Conservation (phyloP, 2,888 invertebrate genomes). For the Hetaerina titia region DNA sequence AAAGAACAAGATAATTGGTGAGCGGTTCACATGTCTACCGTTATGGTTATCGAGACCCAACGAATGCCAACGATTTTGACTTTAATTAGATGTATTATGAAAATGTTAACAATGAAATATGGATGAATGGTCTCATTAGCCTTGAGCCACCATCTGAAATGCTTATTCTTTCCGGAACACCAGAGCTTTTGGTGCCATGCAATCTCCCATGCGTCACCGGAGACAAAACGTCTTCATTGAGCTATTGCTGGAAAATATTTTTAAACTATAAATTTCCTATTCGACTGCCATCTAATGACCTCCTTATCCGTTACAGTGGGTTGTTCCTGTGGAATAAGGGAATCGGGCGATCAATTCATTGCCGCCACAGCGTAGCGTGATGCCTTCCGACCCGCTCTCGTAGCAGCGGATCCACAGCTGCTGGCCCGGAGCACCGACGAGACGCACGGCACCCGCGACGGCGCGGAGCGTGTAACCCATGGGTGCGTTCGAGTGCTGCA, state of each 20-base stretch:
- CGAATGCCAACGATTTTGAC: no score
- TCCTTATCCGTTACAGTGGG: background rate
- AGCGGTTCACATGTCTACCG: no score
- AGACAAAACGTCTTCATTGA: background rate
- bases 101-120: no score
- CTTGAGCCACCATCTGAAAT: background rate
- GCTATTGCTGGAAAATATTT: background rate
- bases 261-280: background rate
- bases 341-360: background rate
- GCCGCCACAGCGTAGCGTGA: background rate
- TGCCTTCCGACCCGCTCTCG: slow-evolving; percentile 5
- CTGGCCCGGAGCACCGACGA: background rate
- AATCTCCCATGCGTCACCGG: background rate
- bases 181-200: background rate
- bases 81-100: no score
- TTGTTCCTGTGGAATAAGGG: background rate
- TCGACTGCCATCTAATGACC: background rate
- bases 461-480: background rate
- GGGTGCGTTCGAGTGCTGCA: background rate
- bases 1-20: no score
- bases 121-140: no score
- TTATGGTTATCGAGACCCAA: no score
- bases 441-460: background rate
- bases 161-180: background rate
- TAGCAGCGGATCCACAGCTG: background rate